Base-by-base conservation (phyloP, 2,797 vertebrate genomes). In the Tamandua tetradactyla region DNA sequence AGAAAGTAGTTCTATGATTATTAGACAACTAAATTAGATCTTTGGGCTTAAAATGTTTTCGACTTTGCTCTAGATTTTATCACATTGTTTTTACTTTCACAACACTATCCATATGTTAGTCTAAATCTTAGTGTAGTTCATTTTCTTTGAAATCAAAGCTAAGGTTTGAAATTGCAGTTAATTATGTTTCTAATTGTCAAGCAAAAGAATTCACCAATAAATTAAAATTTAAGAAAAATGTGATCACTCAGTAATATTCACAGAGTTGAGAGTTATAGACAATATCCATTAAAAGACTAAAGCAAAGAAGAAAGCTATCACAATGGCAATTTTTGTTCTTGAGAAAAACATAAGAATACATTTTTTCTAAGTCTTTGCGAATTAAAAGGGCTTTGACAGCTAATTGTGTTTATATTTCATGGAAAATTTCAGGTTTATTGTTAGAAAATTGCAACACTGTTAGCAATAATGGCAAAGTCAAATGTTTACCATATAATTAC, bases 391-490 rank as follows among this genome's bases (percentile, higher is more conserved):
- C 2, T 76, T 80, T 92, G 88, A 81, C 69, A 91, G 85, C 64
- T 93, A 42, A 66, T 80, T 92, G n/a, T 94, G 85, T 94, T 96
- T 96, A n/a, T 88, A 89, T 83, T 96, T 89, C 76, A 74, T 27
- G 18, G 55, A 79, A 90, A 88, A 68, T 49, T 95, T 92, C n/a
- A 90, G 82, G 74, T 68, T 95, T 61, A 85, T 85, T 90, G 62
- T 85, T 95, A 92, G 78, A 80, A 95, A 93, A 96, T 87, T 93
- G 3, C 40, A 72, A 90, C 88, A 71, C 64, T 30, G 30, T 87
- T 92, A 88, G 78, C 78, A 88, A 69, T 75, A 83, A 95, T 82
- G 68, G 55, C 85, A 92, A 90, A 92, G 59, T 15, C 64, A 89
- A 91, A 83, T 83, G 74, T 93, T 96, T 88, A 80, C 22, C 55